Conservation (phyloP, 92 coral and sea anemone species). For the Isaurus tuberculatus region DNA sequence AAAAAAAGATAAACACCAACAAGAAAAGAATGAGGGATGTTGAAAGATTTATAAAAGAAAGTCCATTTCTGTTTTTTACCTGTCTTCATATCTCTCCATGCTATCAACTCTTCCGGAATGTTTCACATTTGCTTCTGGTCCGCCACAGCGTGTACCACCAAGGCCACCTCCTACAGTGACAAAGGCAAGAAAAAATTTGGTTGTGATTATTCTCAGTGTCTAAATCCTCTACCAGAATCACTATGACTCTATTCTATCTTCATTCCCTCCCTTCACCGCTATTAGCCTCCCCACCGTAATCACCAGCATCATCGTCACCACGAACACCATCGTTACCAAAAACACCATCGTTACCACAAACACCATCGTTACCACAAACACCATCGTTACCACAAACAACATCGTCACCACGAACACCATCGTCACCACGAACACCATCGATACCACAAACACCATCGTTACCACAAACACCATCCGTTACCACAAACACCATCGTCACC, state of each 20-base stretch:
- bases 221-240: background rate
- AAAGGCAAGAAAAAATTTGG: background rate
- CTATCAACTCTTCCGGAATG: slow-evolving; percentile 98
- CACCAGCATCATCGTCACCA: background rate
- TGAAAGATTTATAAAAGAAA: no score
- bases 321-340: background rate
- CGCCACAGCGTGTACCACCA: slow-evolving; percentile 95
- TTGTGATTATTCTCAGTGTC: background rate
- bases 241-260: background rate
- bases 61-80: background rate
- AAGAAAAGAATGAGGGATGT: background rate
- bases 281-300: background rate
- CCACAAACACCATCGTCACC: no score
- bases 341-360: background rate
- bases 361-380: background rate
- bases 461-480: no score
- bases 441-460: no score
- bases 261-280: background rate
- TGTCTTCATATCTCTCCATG: slow-evolving; percentile 78
- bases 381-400: no score
- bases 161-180: slow-evolving; percentile 90
- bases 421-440: no score
- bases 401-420: no score
- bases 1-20: background rate
- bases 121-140: slow-evolving; percentile 88